Base-by-base conservation (phyloP, 2,888 invertebrate species). In the Luffia ferchaultella region DNA sequence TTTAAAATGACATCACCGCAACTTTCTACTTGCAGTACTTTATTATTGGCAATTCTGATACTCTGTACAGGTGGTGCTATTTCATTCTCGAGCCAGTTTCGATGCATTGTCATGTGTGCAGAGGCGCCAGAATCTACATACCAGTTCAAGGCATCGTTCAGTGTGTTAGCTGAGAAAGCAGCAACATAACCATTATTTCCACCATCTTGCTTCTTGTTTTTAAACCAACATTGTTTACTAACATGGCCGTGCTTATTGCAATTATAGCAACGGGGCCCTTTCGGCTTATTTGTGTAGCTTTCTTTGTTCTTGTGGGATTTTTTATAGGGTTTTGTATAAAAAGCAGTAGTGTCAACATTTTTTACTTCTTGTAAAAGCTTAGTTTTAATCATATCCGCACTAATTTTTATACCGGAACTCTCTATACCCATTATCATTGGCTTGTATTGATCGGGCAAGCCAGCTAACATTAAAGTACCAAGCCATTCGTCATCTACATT, bases 381-480 rank as follows among this genome's bases (percentile, higher is more conserved):
- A 18, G 17, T 5, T 18, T 45, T 45, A 2, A 45, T 18, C 2
- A 18, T 2, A 18, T 45, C 45, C 5, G 16, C 45, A 45, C 16
- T 18, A 18, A 45, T 45, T 18, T 45, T 12, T 7, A 45, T 18
- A 45, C 45, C 45, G 7, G 45, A 45, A 17, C 45, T 45, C 15
- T 45, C 45, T 18, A 45, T 17, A 7, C 45, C 45, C 45, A 45
- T 45, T 2, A 65, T 60, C 61, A 67, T 62, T 2, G 64, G 63
- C 18, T 54, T 52, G 48, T 60, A 63, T 18, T 57, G 51, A 17
- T 63, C 60, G 16, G 62, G 58, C 15, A 65, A 46, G 18, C 62
- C 61, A 15, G 62, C 60, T 15, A 67, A 51, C 44, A 67, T 51
- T 2, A 68, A 51, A 1, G 62, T 58, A 5, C 60, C 63, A 3